Conservation (phyloP, 1,140 invertebrate genomes). For the Homalodisca vitripennis region DNA sequence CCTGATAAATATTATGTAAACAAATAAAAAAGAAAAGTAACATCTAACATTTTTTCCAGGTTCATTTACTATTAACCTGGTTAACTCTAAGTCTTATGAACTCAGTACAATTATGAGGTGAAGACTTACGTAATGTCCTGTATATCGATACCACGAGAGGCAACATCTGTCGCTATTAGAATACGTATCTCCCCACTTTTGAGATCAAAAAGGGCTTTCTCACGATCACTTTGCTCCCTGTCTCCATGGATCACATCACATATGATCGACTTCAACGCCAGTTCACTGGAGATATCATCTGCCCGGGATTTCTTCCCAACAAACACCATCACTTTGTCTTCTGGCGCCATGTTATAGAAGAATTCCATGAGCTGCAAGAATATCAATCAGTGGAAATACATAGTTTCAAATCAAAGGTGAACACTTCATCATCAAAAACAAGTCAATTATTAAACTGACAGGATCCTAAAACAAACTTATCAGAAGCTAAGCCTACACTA, state of each 20-base stretch:
- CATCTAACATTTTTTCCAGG: too few species aligned
- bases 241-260: constrained; percentile 87
- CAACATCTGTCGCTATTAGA: constrained; percentile 96
- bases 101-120: too few species aligned
- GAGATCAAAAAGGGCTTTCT: constrained; percentile 81
- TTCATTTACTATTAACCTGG: too few species aligned
- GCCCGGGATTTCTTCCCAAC: constrained; percentile 80
- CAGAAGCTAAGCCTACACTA: too few species aligned
- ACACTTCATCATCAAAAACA: too few species aligned
- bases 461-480: too few species aligned
- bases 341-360: constrained; percentile 56
- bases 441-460: too few species aligned
- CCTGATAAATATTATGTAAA: too few species aligned
- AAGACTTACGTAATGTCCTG: constrained; percentile 39
- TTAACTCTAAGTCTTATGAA: too few species aligned
- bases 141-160: constrained; percentile 87
- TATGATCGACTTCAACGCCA: constrained; percentile 63
- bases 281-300: constrained; percentile 76
- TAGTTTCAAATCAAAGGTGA: too few species aligned
- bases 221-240: constrained; percentile 81
- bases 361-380: constrained; percentile 44
- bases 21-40: too few species aligned
- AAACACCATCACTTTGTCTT: constrained; percentile 86
- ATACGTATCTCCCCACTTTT: constrained; percentile 84
- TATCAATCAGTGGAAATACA: too few species aligned